Base-by-base conservation (phyloP, 2,888 invertebrate genomes). In the Agonum fuliginosum region DNA sequence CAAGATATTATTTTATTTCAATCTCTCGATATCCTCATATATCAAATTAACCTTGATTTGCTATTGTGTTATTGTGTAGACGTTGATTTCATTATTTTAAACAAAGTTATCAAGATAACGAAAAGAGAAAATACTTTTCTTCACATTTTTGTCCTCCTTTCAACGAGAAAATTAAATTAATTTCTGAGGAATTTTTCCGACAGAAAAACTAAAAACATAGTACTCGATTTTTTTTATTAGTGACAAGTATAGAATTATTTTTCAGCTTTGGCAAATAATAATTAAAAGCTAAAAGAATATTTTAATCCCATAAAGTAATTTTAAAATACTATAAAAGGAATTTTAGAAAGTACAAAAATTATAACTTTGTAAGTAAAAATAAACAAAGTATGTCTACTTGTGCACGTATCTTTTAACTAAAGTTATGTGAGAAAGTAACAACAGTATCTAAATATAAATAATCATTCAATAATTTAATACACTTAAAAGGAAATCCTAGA, bases 291-390 rank as follows among this genome's bases (percentile, higher is more conserved):
- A 62, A 62, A 62, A 62, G 58, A 62, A 62, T 62, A 17, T 46
- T 17, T 17, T 46, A 46, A 46, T 46, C 17, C 30, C 30, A 30
- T 62, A 17, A 62, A 62, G 58, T 62, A 30, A 62, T 62, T 62
- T 62, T 19, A 62, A 62, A 62, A 62, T 62, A 62, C 58, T 27
- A 19, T 27, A 30, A 17, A 62, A 62, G 58, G 58, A 62, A 62
- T 62, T 54, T 62, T 62, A 62, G 58, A 62, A 62, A 62, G 58
- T 62, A 22, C 17, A 62, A 62, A 62, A 62, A 62, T 62, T 30
- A 62, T 62, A 62, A 62, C 58, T 62, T 62, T 30, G 58, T 30
- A 54, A 54, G 58, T 17, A 30, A 27, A 46, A 17, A 17, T 19
- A 14, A 62, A 62, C 12, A 62, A 27, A 54, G 27, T 54, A 62